These are phyloP conservation scores for Pammene aurita DNA, from an alignment of 2,888 invertebrate species.

Conservation along the genomic window DNA sequence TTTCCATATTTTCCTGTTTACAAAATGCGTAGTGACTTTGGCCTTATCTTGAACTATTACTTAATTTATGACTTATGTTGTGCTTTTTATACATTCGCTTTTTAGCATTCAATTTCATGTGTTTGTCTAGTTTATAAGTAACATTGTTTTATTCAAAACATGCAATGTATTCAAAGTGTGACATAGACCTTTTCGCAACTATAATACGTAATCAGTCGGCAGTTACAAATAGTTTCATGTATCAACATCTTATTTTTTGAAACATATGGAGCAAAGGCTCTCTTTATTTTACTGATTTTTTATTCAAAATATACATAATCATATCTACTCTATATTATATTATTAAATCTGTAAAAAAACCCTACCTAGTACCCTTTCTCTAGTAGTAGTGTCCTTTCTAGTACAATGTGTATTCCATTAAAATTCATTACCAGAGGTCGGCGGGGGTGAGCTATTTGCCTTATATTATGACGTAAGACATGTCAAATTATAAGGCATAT, in stretches of 20 bases:
- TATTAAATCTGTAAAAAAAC: too few species aligned
- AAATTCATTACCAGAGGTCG: too few species aligned
- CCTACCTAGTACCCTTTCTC: too few species aligned
- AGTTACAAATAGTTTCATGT: not conserved
- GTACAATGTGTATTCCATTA: too few species aligned
- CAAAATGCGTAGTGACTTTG: slow-evolving; percentile 6
- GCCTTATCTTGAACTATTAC: slow-evolving; percentile 19
- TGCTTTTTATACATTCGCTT: not conserved
- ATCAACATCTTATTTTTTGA: not conserved
- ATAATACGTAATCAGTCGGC: not conserved
- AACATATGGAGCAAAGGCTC: not conserved
- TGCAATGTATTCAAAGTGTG: not conserved
- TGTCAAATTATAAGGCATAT: too few species aligned
- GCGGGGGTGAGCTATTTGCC: too few species aligned
- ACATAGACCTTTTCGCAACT: slow-evolving; percentile 21
- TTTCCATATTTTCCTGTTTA: slow-evolving; percentile 37
- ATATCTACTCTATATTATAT: too few species aligned
- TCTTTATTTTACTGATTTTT: not conserved
- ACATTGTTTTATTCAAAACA: slow-evolving; percentile 16
- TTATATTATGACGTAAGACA: too few species aligned
- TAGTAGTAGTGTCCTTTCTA: too few species aligned
- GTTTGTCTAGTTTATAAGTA: not conserved
- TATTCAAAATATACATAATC: too few species aligned
- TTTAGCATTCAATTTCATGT: not conserved
- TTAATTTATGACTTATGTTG: not conserved